phyloP scores from a whole-genome alignment of 2,113 vertebrate species.

The Mustela lutreola region DNA sequence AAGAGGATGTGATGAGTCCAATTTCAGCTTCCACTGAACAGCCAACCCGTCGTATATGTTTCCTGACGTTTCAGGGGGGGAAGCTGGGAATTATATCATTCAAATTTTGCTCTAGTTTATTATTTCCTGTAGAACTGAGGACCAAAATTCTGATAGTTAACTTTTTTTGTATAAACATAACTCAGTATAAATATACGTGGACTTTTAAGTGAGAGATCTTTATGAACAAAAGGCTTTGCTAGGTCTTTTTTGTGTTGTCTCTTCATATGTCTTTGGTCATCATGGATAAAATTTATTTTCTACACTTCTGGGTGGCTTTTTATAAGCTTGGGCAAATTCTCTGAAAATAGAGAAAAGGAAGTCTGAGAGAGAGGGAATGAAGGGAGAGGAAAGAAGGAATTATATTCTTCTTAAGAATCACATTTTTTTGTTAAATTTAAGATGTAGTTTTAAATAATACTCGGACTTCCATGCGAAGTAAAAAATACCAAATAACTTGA shows the following conservation, averaged over 20 bases:
- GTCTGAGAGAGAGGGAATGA: neutral
- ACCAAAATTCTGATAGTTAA: neutral
- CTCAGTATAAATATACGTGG: neutral
- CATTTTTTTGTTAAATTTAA: neutral
- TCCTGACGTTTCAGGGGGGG: neutral
- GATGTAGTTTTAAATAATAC: neutral
- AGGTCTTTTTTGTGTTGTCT: neutral
- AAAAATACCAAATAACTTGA: no score
- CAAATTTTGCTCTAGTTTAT: neutral
- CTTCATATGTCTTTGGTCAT: neutral
- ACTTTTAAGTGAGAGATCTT: neutral
- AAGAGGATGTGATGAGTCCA: neutral
- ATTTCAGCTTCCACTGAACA: neutral
- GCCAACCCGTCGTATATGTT: neutral
- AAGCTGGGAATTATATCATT: neutral
- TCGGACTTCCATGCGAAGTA: no score
- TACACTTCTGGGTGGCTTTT: neutral
- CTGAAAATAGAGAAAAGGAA: neutral
- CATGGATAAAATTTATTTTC: neutral
- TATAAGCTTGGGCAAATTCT: neutral
- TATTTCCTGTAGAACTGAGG: constrained; percentile 20
- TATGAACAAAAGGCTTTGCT: neutral
- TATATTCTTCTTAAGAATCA: neutral
- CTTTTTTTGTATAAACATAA: neutral
- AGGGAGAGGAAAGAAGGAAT: neutral